These are phyloP conservation scores for Pollenia griseotomentosa DNA, from an alignment of 2,888 invertebrate species.

Conservation along the genomic window DNA sequence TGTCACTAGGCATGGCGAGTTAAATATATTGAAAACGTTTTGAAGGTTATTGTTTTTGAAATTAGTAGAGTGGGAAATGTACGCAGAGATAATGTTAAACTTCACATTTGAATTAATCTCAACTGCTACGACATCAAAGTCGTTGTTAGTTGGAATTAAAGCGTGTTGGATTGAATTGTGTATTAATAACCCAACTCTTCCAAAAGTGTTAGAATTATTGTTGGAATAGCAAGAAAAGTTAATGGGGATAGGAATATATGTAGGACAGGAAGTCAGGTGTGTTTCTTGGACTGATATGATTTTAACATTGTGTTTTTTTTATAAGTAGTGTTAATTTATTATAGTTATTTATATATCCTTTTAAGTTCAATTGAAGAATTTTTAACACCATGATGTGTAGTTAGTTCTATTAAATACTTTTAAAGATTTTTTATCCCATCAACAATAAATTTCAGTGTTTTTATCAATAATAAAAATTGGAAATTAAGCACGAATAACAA, in stretches of 20 bases:
- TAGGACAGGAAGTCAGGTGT: neutral
- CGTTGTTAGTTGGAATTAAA: neutral
- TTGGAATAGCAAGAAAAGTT: conserved; percentile 15
- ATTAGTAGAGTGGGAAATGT: neutral
- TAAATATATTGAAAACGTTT: too few relatives aligned
- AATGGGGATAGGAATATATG: neutral
- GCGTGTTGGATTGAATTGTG: conserved; percentile 44
- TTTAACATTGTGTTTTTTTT: conserved; percentile 35
- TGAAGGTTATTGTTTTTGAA: too few relatives aligned
- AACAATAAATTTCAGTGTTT: too few relatives aligned
- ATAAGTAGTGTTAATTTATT: conserved; percentile 47
- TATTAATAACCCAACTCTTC: conserved; percentile 27
- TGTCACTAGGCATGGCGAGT: too few relatives aligned
- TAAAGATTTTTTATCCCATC: too few relatives aligned
- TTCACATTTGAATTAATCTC: conserved; percentile 5
- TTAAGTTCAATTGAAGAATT: neutral
- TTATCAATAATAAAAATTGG: too few relatives aligned
- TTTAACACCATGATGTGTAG: too few relatives aligned
- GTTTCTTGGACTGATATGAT: conserved; percentile 48
- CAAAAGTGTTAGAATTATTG: conserved; percentile 11
- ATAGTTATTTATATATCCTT: conserved; percentile 45
- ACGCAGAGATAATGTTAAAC: neutral
- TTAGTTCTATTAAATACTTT: too few relatives aligned
- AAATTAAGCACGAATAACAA: too few relatives aligned
- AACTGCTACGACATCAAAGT: conserved; percentile 6